These are phyloP conservation scores for Pteromalus puparum DNA, from an alignment of 1,140 invertebrate genomes.

Conservation along the genomic window DNA sequence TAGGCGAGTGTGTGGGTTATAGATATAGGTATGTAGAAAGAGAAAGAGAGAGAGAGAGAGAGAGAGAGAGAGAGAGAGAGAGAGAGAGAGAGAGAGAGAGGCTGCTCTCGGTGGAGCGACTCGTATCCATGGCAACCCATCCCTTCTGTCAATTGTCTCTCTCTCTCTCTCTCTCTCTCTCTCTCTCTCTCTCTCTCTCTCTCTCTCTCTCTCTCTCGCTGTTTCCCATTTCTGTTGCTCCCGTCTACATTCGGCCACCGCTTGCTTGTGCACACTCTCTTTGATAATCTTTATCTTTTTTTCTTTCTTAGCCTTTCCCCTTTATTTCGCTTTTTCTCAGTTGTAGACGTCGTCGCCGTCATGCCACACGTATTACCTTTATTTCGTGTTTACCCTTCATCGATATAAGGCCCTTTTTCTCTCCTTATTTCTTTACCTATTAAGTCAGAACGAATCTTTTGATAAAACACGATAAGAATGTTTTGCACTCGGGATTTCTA, in stretches of 20 bases:
- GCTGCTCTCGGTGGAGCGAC: conserved; percentile 54
- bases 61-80: conserved; percentile 28
- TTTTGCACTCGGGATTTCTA: conserved; percentile 20
- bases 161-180: no score
- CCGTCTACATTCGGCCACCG: neutral
- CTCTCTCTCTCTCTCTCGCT: conserved; percentile 34
- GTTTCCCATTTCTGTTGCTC: conserved; percentile 1
- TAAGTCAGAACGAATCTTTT: conserved; percentile 13
- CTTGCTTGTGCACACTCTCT: conserved; percentile 39
- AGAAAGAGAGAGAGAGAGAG: neutral
- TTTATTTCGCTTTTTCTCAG: conserved; percentile 34
- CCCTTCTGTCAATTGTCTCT: conserved; percentile 59
- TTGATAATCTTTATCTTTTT: conserved; percentile 56
- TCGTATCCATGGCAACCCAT: conserved; percentile 70
- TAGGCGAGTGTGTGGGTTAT: neutral
- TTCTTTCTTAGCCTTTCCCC: conserved; percentile 47
- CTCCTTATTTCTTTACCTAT: conserved; percentile 20
- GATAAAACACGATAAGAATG: conserved; percentile 8
- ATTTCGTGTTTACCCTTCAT: conserved; percentile 40
- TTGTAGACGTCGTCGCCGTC: conserved; percentile 18
- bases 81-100: conserved; percentile 22
- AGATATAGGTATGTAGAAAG: neutral
- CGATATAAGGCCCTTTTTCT: neutral
- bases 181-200: conserved; percentile 40
- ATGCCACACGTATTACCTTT: conserved; percentile 44